Base-by-base conservation (phyloP, 2,888 invertebrate genomes). In the Pecten maximus region DNA sequence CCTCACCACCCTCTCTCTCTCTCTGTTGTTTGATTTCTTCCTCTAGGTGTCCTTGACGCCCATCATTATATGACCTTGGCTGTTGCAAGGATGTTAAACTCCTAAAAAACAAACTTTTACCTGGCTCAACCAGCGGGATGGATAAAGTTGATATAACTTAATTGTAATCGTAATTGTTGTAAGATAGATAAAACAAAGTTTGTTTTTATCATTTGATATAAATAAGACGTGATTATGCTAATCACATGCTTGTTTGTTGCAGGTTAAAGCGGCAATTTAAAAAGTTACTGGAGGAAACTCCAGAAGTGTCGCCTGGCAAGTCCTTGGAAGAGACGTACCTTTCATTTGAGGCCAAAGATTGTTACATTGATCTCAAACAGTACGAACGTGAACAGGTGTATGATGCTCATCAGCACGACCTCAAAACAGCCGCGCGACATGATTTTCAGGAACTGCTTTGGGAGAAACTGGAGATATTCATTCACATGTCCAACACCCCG, bases 251-350 rank as follows among this genome's bases (percentile, higher is more conserved):
- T 91, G 87, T 89, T 40, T 86, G 74, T 94, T 94, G 35, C 96
- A 99, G 99, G 97, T 98, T 98, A 98, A 98, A 98, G 96, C 98
- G 98, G 96, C 98, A 99, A 96, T 99, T 99, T 97, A 98, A 98
- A 97, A 98, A 98, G 96, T 97, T 99, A 39, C 97, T 99, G 90
- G 98, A 99, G 97, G 99, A 99, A 97, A 99, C 99, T 0, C 98
- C 98, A 2, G 99, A 99, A 97, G 99, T 99, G 48, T 99, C 99
- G 0, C 99, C 99, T 0, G 99, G 99, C n/a, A 99, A 99, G 97
- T 98, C 98, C 95, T 97, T 99, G 93, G 98, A 98, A 0, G 99
- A 99, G 97, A 98, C 99, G 60, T 96, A 97, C 90, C 96, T 99
- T 3, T 97, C 99, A 91, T 98, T 99, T 96, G 98, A 99, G 98